Conservation (phyloP, 2,888 invertebrate species). For the Gandaritis pyraliata region DNA sequence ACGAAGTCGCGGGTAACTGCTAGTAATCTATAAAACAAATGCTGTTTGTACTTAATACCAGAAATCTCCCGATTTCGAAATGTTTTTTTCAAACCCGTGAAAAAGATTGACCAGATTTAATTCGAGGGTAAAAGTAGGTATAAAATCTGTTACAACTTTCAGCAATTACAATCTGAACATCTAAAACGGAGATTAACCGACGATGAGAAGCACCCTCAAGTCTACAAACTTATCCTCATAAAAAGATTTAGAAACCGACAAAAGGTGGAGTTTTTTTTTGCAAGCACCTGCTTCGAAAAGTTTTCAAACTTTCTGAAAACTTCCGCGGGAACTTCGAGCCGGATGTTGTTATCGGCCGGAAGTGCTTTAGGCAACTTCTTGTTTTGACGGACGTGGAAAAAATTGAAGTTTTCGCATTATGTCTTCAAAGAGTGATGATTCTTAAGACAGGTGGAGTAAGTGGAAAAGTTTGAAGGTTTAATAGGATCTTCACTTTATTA, state of each 20-base stretch:
- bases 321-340: slow-evolving; percentile 66
- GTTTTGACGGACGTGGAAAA: slow-evolving; percentile 78
- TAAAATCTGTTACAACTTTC: slow-evolving; percentile 27
- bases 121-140: slow-evolving; percentile 14
- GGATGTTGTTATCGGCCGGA: slow-evolving; percentile 85
- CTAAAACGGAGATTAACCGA: slow-evolving; percentile 39
- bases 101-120: neutral
- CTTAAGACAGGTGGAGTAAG: slow-evolving; percentile 42
- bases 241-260: slow-evolving; percentile 46
- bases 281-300: slow-evolving; percentile 72
- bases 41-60: no score
- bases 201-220: slow-evolving; percentile 38
- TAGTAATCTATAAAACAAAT: no score
- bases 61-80: no score
- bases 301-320: slow-evolving; percentile 56
- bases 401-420: slow-evolving; percentile 49
- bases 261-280: slow-evolving; percentile 77
- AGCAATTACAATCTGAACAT: slow-evolving; percentile 37
- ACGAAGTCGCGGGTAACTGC: no score
- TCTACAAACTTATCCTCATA: slow-evolving; percentile 62
- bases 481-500: slow-evolving; percentile 10
- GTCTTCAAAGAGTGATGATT: slow-evolving; percentile 44
- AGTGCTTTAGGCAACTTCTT: slow-evolving; percentile 82
- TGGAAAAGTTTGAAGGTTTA: slow-evolving; percentile 38
- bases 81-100: no score